Evolutionary conservation across 1,140 invertebrate species (phyloP).

Genomic region (Drosophila asahinai): DNA sequence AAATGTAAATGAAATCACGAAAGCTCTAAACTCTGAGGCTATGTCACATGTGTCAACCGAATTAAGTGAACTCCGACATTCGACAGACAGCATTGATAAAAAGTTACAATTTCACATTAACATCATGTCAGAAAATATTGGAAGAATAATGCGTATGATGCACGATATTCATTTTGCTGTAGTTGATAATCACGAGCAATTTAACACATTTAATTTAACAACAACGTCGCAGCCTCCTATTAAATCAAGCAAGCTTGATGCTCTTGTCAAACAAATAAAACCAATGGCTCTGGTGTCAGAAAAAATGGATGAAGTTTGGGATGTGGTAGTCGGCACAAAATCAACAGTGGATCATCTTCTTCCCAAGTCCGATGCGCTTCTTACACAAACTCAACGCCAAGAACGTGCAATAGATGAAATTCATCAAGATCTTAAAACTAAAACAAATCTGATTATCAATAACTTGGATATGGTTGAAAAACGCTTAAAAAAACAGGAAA

Average conservation of each 20-base stretch:
- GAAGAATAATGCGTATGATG: conserved; percentile 91
- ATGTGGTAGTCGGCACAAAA: conserved; percentile 94
- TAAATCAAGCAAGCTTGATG: conserved; percentile 91
- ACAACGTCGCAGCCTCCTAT: conserved; percentile 86
- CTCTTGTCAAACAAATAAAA: conserved; percentile 91
- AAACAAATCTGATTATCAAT: conserved; percentile 94
- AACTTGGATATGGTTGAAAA: conserved; percentile 94
- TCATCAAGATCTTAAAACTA: conserved; percentile 92
- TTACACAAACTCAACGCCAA: conserved; percentile 94
- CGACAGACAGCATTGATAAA: conserved; percentile 91
- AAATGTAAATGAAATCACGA: conserved; percentile 92
- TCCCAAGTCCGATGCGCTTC: conserved; percentile 93
- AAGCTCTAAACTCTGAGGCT: conserved; percentile 91
- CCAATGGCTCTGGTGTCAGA: conserved; percentile 94
- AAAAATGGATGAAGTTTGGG: conserved; percentile 96
- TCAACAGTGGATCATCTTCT: conserved; percentile 93
- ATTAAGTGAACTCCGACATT: conserved; percentile 90
- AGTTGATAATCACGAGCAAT: conserved; percentile 87
- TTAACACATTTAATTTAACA: conserved; percentile 83
- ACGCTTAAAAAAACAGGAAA: conserved; percentile 92
- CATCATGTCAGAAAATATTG: conserved; percentile 92
- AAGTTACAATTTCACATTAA: conserved; percentile 94
- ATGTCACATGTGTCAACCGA: conserved; percentile 91
- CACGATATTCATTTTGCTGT: conserved; percentile 92
- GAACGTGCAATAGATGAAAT: conserved; percentile 95